Conservation (phyloP, 1,140 invertebrate genomes). For the Platyscapa corneri region DNA sequence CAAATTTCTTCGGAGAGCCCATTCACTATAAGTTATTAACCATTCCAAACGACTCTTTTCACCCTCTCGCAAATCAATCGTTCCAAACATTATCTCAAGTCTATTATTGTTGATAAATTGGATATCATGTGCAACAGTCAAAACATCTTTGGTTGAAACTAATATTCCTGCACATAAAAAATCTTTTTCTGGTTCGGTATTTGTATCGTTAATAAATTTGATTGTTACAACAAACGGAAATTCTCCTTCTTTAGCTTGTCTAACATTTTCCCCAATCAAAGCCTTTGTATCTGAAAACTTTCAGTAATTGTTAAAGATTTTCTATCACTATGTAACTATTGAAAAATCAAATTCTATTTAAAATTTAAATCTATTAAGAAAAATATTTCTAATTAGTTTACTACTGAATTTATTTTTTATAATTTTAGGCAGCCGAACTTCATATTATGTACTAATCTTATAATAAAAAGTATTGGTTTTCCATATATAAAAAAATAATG, state of each 20-base stretch:
- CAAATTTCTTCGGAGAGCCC: no score
- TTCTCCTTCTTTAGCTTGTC: background rate
- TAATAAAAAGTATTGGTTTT: no score
- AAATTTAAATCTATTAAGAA: no score
- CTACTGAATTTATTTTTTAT: no score
- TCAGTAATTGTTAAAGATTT: no score
- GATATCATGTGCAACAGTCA: background rate
- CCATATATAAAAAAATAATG: background rate
- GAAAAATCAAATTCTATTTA: no score
- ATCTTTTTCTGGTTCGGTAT: background rate
- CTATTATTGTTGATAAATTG: background rate
- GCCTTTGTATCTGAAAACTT: background rate
- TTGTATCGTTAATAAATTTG: background rate
- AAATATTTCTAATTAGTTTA: no score
- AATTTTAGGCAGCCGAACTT: no score
- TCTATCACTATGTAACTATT: no score
- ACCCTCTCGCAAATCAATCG: background rate
- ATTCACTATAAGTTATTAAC: no score
- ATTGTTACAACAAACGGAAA: background rate
- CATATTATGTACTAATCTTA: no score
- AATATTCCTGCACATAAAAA: constrained; percentile 1
- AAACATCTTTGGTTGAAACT: background rate
- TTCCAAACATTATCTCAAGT: background rate
- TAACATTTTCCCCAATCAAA: background rate
- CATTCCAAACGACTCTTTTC: no score